phyloP scores from a whole-genome alignment of 2,113 vertebrate species.

The Phrynosoma blainvillii region DNA sequence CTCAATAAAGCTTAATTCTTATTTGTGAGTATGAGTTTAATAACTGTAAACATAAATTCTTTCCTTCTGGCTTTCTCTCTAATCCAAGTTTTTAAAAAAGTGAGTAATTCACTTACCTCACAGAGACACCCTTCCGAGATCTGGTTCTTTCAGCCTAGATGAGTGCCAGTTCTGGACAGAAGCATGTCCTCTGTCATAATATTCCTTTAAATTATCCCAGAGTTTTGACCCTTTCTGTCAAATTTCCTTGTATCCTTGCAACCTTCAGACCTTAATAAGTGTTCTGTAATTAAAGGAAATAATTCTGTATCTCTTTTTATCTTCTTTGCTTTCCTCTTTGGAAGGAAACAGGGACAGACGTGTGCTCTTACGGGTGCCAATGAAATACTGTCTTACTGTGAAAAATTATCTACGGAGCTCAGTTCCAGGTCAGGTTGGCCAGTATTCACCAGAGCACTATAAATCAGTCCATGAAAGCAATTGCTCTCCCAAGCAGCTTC shows the following conservation, averaged over 20 bases:
- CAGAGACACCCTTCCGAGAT: background rate
- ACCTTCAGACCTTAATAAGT: too few relatives aligned
- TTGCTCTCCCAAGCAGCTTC: background rate
- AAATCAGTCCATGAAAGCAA: background rate
- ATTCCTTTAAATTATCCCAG: background rate
- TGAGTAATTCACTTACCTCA: background rate
- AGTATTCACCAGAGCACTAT: background rate
- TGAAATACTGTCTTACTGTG: background rate
- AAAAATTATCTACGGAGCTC: background rate
- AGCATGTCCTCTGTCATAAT: background rate
- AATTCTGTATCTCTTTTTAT: background rate
- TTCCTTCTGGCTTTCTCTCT: too few relatives aligned
- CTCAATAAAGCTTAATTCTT: background rate
- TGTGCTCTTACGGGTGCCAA: too few relatives aligned
- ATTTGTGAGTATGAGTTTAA: background rate
- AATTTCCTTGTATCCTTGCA: too few relatives aligned
- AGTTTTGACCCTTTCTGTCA: background rate
- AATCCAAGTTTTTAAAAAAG: background rate
- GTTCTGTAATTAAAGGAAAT: background rate
- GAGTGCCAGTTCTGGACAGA: background rate
- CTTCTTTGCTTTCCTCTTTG: background rate
- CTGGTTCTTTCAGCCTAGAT: background rate
- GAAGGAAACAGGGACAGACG: background rate
- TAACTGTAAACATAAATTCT: background rate
- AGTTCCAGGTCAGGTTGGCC: background rate